Base-by-base conservation (phyloP, 2,888 invertebrate species). In the Phymatocera aterrima region DNA sequence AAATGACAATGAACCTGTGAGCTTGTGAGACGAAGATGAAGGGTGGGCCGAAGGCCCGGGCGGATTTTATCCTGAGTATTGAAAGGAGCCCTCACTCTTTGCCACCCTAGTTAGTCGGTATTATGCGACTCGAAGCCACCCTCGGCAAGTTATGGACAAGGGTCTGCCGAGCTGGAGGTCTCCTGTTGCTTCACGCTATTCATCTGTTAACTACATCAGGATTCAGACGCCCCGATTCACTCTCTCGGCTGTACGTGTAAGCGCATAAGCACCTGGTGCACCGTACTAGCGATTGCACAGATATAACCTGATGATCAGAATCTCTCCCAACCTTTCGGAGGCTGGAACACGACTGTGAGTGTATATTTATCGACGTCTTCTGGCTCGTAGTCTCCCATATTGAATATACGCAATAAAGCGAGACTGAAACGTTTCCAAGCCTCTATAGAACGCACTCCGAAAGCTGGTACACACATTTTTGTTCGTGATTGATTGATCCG, bases 171-270 rank as follows among this genome's bases (percentile, higher is more conserved):
- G 54, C 40, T 28, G n/a, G 37, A 24, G 51, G 18, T 51, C 18
- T 72, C 34, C 34, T 40, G 21, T 40, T 75, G 24, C 54, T 15
- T 57, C n/a, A 37, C 12, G 57, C 57, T 28, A 57, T 75, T 75
- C 57, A 57, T 51, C 57, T 40, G 21, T 60, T 60, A 57, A 60
- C 75, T 60, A 31, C 57, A 40, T 72, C 51, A 75, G 75, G 40
- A 60, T 60, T 75, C 40, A 18, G 60, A 75, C 57, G 40, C 40
- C 60, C 60, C n/a, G 57, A 75, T 75, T 40, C 43, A 75, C 72
- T 72, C 28, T 34, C 34, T 10, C n/a, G n/a, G n/a, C n/a, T n/a
- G 43, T 48, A 72, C 72, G 51, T 51, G 72, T 31, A 72, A 48
- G 34, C 4, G 48, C 72, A 72, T 72, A 51, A 72, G 51, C 51